These are phyloP conservation scores for Rhinichthys klamathensis DNA, from an alignment of 2,113 vertebrate species.

Conservation along the genomic window DNA sequence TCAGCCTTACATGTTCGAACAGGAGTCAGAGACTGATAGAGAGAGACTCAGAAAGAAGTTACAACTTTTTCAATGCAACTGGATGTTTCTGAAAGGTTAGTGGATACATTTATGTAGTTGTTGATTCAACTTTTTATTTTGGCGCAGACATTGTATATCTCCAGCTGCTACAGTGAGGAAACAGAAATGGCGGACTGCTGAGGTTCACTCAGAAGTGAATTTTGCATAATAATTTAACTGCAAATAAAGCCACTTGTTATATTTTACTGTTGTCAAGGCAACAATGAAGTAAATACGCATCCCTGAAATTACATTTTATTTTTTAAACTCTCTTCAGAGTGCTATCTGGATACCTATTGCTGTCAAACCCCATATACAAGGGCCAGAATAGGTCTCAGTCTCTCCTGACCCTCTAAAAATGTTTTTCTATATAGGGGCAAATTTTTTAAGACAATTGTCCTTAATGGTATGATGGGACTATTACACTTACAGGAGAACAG, in stretches of 20 bases:
- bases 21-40: too few species aligned
- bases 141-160: too few species aligned
- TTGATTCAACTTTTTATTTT: too few species aligned
- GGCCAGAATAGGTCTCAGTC: background rate
- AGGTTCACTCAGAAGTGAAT: too few species aligned
- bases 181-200: too few species aligned
- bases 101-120: too few species aligned
- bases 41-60: too few species aligned
- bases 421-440: background rate
- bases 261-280: background rate
- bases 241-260: background rate
- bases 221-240: background rate
- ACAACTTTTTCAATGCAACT: too few species aligned
- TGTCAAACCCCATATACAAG: background rate
- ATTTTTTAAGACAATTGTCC: background rate
- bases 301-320: background rate
- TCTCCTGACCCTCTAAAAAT: background rate
- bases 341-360: background rate
- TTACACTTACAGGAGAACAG: conserved; percentile 32
- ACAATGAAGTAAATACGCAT: background rate
- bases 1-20: too few species aligned
- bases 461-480: background rate
- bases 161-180: too few species aligned
- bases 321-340: background rate
- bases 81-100: too few species aligned